Conservation (phyloP, 2,113 vertebrate species). For the Ardeotis arabs region DNA sequence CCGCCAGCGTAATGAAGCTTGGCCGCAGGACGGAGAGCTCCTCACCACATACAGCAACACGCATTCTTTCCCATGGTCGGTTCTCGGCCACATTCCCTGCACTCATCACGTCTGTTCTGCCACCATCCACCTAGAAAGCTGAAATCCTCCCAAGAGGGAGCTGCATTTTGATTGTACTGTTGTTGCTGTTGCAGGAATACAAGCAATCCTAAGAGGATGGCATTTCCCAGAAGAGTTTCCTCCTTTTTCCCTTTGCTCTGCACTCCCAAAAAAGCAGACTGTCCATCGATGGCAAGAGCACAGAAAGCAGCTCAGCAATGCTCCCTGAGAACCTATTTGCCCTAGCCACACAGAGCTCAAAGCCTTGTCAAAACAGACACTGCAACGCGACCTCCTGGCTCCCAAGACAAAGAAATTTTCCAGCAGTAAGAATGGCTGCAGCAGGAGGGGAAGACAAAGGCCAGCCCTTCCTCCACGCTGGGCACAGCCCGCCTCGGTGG, state of each 20-base stretch:
- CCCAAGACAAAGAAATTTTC: not conserved
- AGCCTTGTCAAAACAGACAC: not conserved
- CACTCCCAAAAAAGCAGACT: not conserved
- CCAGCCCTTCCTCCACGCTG: fast-evolving
- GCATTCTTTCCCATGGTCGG: not conserved
- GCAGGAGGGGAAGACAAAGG: not conserved
- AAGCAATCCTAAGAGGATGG: not conserved
- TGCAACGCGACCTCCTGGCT: not conserved
- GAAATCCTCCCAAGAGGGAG: not conserved
- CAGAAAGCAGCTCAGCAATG: not conserved
- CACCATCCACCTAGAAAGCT: not conserved
- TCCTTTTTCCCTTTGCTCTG: not conserved
- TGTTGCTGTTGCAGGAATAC: not conserved
- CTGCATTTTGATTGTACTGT: not conserved
- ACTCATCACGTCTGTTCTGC: not conserved
- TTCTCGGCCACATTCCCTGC: not conserved
- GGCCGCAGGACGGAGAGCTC: not conserved
- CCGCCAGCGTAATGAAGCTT: not conserved
- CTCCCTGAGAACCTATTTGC: not conserved
- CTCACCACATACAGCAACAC: not conserved
- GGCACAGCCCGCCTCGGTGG: not conserved
- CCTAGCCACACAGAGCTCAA: not conserved
- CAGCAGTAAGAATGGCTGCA: not conserved
- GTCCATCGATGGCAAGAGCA: not conserved
- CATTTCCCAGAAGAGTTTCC: not conserved